Conservation (phyloP, 2,888 invertebrate genomes). For the Eupithecia tripunctaria region DNA sequence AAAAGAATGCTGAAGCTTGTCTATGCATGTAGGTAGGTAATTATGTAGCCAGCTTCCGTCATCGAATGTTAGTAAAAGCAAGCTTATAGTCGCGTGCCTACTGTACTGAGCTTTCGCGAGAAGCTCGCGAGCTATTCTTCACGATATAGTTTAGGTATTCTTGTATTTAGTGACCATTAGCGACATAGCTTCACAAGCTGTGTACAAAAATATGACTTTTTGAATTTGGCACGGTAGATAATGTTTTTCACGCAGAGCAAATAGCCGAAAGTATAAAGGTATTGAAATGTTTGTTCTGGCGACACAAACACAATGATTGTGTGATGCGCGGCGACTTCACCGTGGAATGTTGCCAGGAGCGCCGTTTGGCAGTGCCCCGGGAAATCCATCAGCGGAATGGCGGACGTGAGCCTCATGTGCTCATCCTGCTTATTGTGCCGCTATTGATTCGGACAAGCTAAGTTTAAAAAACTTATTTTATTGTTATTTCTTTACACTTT, state of each 20-base stretch:
- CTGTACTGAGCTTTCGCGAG: no score
- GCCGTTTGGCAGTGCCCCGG: slow-evolving; percentile 52
- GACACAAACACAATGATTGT: slow-evolving; percentile 25
- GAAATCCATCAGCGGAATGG: slow-evolving; percentile 53
- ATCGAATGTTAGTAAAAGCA: neutral
- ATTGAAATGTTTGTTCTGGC: slow-evolving; percentile 6
- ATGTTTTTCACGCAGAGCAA: neutral
- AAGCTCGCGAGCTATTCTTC: neutral
- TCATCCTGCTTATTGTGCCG: neutral
- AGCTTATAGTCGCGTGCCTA: neutral
- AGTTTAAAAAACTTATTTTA: neutral
- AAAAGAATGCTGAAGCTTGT: neutral
- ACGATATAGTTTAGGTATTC: neutral
- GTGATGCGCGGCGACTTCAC: slow-evolving; percentile 27
- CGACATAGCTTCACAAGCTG: neutral
- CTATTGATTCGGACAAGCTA: neutral
- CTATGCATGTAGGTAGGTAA: neutral
- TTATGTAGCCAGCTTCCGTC: neutral
- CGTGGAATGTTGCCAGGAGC: slow-evolving; percentile 55
- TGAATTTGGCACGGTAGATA: neutral
- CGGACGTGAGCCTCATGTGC: slow-evolving; percentile 23
- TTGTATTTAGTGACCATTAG: neutral
- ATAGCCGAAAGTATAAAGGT: slow-evolving; percentile 2
- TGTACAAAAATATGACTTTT: neutral
- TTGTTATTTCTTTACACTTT: no score